Evolutionary conservation across 2,888 invertebrate genomes (phyloP).

Genomic region (Ectobius pallidus): DNA sequence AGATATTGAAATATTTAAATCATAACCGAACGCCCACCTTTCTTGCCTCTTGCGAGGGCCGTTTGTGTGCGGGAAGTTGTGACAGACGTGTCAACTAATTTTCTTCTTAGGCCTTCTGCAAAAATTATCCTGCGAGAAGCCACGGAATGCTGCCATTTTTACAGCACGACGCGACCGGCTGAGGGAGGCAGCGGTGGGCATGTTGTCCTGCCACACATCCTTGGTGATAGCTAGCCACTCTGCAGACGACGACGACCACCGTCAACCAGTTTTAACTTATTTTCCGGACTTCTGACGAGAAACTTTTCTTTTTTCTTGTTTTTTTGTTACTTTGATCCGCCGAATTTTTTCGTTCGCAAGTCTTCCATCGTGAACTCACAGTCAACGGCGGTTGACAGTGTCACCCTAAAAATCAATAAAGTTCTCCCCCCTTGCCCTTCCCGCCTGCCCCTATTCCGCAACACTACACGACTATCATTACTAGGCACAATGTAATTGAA

Average conservation of each 20-base stretch:
- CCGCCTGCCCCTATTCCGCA: constrained; percentile 56
- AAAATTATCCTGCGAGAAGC: constrained; percentile 58
- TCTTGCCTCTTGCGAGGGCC: constrained; percentile 47
- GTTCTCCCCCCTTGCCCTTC: constrained; percentile 58
- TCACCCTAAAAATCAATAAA: constrained; percentile 72
- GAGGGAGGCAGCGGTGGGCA: constrained; percentile 47
- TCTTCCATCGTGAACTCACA: constrained; percentile 59
- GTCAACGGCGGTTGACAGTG: constrained; percentile 65
- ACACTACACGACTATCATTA: constrained; percentile 47
- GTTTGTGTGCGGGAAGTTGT: constrained; percentile 42
- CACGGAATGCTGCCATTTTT: constrained; percentile 61
- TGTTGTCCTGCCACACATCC: constrained; percentile 53
- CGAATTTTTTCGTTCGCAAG: constrained; percentile 56
- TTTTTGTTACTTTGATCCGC: constrained; percentile 39
- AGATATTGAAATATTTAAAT: constrained; percentile 42
- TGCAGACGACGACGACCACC: constrained; percentile 52
- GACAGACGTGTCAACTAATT: constrained; percentile 59
- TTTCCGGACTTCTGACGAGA: constrained; percentile 20
- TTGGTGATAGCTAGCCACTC: constrained; percentile 37
- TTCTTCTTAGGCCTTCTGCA: constrained; percentile 61
- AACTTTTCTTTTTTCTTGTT: constrained; percentile 32
- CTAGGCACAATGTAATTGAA: constrained; percentile 45
- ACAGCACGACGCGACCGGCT: constrained; percentile 48
- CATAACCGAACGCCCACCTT: constrained; percentile 47
- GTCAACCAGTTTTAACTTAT: constrained; percentile 39